phyloP scores from a whole-genome alignment of 1,140 invertebrate genomes.

The Tribolium madens region DNA sequence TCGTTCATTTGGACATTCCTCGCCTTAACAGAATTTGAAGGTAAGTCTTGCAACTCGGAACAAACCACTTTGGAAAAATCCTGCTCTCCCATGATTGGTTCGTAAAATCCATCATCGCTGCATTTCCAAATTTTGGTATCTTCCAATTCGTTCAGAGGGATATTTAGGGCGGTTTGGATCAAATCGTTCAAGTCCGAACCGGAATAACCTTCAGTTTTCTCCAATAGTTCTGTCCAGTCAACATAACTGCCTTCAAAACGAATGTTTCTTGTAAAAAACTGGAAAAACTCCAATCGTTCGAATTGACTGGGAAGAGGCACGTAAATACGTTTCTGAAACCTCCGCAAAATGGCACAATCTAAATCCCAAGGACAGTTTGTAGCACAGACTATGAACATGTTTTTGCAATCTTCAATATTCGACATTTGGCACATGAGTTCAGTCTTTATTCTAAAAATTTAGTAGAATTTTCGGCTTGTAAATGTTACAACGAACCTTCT shows the following conservation, averaged over 20 bases:
- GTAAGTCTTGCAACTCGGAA: conserved; percentile 51
- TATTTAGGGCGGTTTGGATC: conserved; percentile 68
- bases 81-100: conserved; percentile 44
- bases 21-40: conserved; percentile 51
- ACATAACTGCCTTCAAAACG: conserved; percentile 40
- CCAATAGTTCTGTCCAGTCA: conserved; percentile 65
- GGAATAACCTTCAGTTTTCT: conserved; percentile 69
- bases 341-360: conserved; percentile 72
- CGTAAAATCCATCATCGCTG: conserved; percentile 54
- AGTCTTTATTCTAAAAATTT: conserved; percentile 67
- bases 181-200: conserved; percentile 71
- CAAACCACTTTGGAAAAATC: conserved; percentile 45
- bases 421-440: conserved; percentile 71
- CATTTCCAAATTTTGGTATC: conserved; percentile 61
- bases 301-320: conserved; percentile 70
- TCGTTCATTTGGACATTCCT: conserved; percentile 52
- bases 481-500: conserved; percentile 61
- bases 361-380: conserved; percentile 78
- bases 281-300: conserved; percentile 56
- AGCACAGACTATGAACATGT: conserved; percentile 70
- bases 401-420: conserved; percentile 62
- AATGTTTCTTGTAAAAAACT: conserved; percentile 53
- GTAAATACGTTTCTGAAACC: conserved; percentile 73
- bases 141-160: conserved; percentile 68
- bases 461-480: conserved; percentile 34